These are phyloP conservation scores for Drosophila pectinifera DNA, from an alignment of 1,140 invertebrate genomes.

Conservation along the genomic window DNA sequence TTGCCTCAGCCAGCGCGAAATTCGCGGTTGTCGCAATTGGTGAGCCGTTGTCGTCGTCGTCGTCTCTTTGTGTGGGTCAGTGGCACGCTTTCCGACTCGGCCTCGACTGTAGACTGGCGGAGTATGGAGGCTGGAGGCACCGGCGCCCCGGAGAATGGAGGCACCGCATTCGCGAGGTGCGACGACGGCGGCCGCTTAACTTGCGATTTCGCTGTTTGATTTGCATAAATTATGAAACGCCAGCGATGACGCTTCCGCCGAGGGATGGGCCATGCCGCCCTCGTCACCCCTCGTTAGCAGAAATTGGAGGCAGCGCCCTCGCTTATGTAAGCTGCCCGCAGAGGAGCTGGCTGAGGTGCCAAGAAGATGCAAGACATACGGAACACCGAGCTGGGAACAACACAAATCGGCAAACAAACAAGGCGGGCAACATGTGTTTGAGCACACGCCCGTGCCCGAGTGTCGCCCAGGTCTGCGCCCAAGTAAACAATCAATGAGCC, in stretches of 20 bases:
- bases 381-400: constrained; percentile 45
- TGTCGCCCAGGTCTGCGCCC: constrained; percentile 47
- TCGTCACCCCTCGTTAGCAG: constrained; percentile 17
- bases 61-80: constrained; percentile 67
- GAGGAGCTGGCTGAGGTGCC: constrained; percentile 12
- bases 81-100: constrained; percentile 59
- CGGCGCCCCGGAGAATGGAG: not conserved
- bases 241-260: constrained; percentile 50
- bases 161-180: constrained; percentile 39
- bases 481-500: constrained; percentile 67
- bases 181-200: constrained; percentile 25
- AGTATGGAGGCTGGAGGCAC: constrained; percentile 1
- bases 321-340: constrained; percentile 47
- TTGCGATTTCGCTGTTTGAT: constrained; percentile 53
- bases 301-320: constrained; percentile 45
- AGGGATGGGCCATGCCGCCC: constrained; percentile 44
- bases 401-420: constrained; percentile 66
- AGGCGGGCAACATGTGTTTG: constrained; percentile 31
- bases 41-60: constrained; percentile 14
- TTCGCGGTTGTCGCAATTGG: constrained; percentile 65
- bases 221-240: constrained; percentile 74
- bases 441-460: constrained; percentile 20
- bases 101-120: constrained; percentile 15
- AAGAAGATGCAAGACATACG: constrained; percentile 48
- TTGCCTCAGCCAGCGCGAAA: constrained; percentile 43